These are phyloP conservation scores for Leptoteleia sp. DNA, from an alignment of 1,140 invertebrate species.

Conservation along the genomic window DNA sequence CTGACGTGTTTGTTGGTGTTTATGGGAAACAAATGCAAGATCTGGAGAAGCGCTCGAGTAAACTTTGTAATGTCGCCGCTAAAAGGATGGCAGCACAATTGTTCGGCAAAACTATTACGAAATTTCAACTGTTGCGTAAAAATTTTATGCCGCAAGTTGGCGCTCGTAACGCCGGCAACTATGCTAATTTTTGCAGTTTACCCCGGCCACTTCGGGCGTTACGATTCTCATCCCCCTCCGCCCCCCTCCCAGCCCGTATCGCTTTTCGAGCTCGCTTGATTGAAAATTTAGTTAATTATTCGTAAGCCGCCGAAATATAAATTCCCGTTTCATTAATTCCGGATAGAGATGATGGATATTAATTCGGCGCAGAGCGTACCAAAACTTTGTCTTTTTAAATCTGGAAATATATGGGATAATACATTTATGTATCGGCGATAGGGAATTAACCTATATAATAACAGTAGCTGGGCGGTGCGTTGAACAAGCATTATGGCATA, in stretches of 20 bases:
- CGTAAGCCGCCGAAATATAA: constrained; percentile 16
- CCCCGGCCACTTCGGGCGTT: background rate
- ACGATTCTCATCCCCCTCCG: too few relatives aligned
- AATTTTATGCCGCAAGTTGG: constrained; percentile 8
- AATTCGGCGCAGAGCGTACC: constrained; percentile 19
- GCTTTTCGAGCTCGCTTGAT: background rate
- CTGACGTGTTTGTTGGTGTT: constrained; percentile 39
- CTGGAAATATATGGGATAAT: constrained; percentile 64
- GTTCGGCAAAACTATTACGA: constrained; percentile 12
- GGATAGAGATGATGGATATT: constrained; percentile 36
- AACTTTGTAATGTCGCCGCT: constrained; percentile 19
- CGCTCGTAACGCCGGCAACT: constrained; percentile 1
- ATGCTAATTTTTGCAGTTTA: constrained; percentile 20
- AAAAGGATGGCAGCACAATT: constrained; percentile 32
- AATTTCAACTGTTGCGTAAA: constrained; percentile 17
- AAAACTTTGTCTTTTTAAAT: constrained; percentile 52
- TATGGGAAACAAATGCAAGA: constrained; percentile 36
- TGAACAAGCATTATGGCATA: constrained; percentile 66
- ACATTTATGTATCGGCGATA: constrained; percentile 64
- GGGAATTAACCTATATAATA: constrained; percentile 68
- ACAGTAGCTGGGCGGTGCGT: constrained; percentile 53
- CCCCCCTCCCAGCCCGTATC: too few relatives aligned
- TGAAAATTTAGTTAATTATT: constrained; percentile 40
- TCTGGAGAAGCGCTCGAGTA: constrained; percentile 10
- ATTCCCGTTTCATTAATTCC: constrained; percentile 29